Base-by-base conservation (phyloP, 2,888 invertebrate species). In the Drosophila pseudotalamancana region DNA sequence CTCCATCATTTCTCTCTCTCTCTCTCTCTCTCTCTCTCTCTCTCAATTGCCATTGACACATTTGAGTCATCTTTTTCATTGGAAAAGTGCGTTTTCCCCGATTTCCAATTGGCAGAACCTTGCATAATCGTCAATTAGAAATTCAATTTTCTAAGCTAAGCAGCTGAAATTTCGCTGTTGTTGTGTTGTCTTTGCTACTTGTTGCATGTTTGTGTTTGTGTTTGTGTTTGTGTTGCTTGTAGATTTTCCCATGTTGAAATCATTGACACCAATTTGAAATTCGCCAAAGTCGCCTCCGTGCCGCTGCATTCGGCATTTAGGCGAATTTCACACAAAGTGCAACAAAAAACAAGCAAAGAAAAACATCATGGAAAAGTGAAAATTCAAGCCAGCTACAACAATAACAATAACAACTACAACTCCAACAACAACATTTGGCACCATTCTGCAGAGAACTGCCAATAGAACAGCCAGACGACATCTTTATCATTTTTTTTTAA, bases 181-280 rank as follows among this genome's bases (percentile, higher is more conserved):
- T 64, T 48, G 64, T 18, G 40, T 45, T 43, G 57, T 62, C 57
- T 37, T 18, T 55, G 43, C 57, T 60, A 50, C 14, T n/a, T 12
- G 9, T 14, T 48, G 42, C 34, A 39, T 48, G 39, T 40, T 55
- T 39, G 49, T 6, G 29, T 45, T 2, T n/a, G n/a, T 19, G 32
- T 8, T 2, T 5, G 1, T 32, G 34, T 37, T 29, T 18, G 18
- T 40, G 43, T 31, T 45, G 45, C 45, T 45, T 31, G 31, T 57
- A 61, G 77, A 66, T 87, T 79, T 82, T 87, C 88, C 86, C 84
- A 82, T 87, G 88, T 83, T 80, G 77, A 80, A 88, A 83, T 84
- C 83, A 84, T 88, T 84, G 83, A 84, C 83, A 84, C 83, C 88
- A 84, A 84, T 80, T 80, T 83, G n/a, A 32, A 60, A 64, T 73